Conservation (phyloP, 2,113 vertebrate species). For the Lucifuga dentata region DNA sequence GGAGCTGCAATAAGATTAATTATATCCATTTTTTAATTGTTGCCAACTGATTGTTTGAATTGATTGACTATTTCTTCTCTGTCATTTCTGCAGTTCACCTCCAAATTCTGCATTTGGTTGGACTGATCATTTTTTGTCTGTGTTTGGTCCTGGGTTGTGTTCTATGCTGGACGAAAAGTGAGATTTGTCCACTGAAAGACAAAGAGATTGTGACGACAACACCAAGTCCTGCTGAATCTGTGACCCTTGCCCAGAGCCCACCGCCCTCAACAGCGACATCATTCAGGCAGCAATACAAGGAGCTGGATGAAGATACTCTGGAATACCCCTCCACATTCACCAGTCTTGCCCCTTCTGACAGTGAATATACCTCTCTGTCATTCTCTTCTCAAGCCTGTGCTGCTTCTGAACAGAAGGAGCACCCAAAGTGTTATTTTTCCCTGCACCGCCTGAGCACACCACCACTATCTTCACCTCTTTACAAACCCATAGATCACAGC, state of each 20-base stretch:
- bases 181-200: slow-evolving; percentile 25
- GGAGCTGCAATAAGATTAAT: background rate
- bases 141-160: slow-evolving; percentile 83
- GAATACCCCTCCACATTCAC: slow-evolving; percentile 71
- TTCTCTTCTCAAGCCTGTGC: slow-evolving; percentile 18
- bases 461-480: slow-evolving; percentile 31
- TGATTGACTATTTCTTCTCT: background rate
- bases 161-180: slow-evolving; percentile 74
- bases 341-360: slow-evolving; percentile 66
- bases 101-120: slow-evolving; percentile 79
- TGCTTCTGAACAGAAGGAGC: slow-evolving; percentile 52
- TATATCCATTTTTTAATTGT: background rate
- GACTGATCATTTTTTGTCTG: slow-evolving; percentile 81
- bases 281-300: slow-evolving; percentile 57
- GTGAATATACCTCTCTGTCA: slow-evolving; percentile 25
- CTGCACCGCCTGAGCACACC: slow-evolving; percentile 69
- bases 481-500: slow-evolving; percentile 51
- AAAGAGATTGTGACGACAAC: slow-evolving; percentile 52
- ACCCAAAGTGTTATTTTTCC: slow-evolving; percentile 68
- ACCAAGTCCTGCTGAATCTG: slow-evolving; percentile 25
- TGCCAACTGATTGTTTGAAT: slow-evolving; percentile 11
- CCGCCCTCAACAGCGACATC: slow-evolving; percentile 23
- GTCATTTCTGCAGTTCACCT: slow-evolving; percentile 77
- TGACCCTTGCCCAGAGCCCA: slow-evolving; percentile 34
- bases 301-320: slow-evolving; percentile 64